Evolutionary conservation across 35 echinoderm and acorn worm species (phyloP).

Genomic region (Lytechinus variegatus): DNA sequence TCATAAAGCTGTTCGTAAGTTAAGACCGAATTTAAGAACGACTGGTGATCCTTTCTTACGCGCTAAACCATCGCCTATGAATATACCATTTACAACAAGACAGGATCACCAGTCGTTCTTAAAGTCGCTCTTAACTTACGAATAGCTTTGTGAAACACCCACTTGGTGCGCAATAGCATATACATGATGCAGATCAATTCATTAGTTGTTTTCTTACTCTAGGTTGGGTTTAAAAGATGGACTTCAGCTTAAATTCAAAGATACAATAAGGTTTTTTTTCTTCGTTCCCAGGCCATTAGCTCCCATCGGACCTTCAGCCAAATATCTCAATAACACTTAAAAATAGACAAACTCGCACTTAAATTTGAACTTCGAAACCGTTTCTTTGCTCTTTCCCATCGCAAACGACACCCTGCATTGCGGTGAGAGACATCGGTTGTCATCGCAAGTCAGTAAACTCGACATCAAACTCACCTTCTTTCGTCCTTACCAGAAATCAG

Average conservation of each 20-base stretch:
- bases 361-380: neutral
- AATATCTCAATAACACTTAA: neutral
- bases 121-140: too few relatives aligned
- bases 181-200: neutral
- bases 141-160: too few relatives aligned
- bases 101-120: too few relatives aligned
- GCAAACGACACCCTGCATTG: neutral
- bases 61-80: too few relatives aligned
- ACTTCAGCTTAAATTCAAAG: neutral
- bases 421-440: neutral
- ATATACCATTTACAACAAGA: too few relatives aligned
- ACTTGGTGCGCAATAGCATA: neutral
- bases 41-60: too few relatives aligned
- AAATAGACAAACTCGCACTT: conserved; percentile 11
- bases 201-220: neutral
- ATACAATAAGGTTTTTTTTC: neutral
- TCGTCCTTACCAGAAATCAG: conserved; percentile 27
- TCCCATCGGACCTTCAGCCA: conserved; percentile 16
- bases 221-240: conserved; percentile 10
- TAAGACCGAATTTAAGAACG: too few relatives aligned
- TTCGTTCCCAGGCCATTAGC: neutral
- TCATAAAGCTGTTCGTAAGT: too few relatives aligned
- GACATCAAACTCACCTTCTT: conserved; percentile 22
- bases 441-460: neutral
- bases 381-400: neutral